These are phyloP conservation scores for Drosophila parthenogenetica DNA, from an alignment of 2,888 invertebrate species.

Conservation along the genomic window DNA sequence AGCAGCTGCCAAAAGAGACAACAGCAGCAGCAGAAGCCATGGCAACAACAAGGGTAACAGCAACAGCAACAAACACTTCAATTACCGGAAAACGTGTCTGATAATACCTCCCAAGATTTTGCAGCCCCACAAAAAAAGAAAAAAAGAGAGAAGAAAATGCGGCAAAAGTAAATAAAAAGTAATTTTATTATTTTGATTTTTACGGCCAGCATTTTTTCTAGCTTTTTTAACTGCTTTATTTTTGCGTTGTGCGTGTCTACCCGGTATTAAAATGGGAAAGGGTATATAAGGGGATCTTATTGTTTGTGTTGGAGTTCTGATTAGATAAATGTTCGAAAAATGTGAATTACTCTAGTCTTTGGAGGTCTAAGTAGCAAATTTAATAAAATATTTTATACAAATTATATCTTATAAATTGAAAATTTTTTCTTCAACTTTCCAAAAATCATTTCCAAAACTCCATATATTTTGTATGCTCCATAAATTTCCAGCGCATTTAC, in stretches of 20 bases:
- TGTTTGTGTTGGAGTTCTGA: too few species aligned
- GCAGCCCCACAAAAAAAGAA: slow-evolving; percentile 30
- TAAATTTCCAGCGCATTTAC: not conserved
- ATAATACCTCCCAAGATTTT: slow-evolving; percentile 71
- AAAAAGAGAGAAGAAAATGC: not conserved
- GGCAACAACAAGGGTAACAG: slow-evolving; percentile 24
- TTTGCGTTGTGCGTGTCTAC: slow-evolving; percentile 17
- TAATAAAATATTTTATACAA: too few species aligned
- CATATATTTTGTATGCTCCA: too few species aligned
- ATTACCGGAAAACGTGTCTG: slow-evolving; percentile 82
- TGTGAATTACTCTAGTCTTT: too few species aligned
- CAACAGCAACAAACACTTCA: slow-evolving; percentile 69
- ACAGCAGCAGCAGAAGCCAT: slow-evolving; percentile 25
- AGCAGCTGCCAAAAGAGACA: slow-evolving; percentile 58
- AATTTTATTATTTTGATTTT: slow-evolving; percentile 75
- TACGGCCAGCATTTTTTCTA: slow-evolving; percentile 38
- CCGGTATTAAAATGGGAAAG: not conserved
- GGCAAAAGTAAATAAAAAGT: slow-evolving; percentile 72
- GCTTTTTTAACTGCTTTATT: slow-evolving; percentile 30
- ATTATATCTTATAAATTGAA: too few species aligned
- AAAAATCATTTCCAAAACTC: too few species aligned
- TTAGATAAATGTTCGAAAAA: too few species aligned
- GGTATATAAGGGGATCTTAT: not conserved
- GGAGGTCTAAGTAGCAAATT: too few species aligned
- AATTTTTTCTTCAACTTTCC: too few species aligned